phyloP scores from a whole-genome alignment of 2,888 invertebrate species.

The Euproctis similis region DNA sequence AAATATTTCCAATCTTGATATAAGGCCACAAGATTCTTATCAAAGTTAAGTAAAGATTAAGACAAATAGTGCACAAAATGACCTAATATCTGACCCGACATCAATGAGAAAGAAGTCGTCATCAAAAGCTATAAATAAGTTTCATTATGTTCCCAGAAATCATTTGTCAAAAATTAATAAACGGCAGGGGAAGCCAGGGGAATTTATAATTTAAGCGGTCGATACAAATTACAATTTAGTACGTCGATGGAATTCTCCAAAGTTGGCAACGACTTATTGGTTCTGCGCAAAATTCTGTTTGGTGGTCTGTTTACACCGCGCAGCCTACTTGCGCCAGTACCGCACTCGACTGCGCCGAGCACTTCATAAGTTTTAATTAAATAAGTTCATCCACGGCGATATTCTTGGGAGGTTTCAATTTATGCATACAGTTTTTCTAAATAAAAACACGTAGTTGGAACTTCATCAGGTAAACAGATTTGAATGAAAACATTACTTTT shows the following conservation, averaged over 20 bases:
- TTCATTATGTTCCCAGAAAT: too few relatives aligned
- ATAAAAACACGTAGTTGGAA: conserved; percentile 23
- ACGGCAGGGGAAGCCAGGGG: conserved; percentile 28
- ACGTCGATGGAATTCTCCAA: too few relatives aligned
- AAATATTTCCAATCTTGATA: too few relatives aligned
- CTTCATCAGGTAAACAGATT: conserved; percentile 18
- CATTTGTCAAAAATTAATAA: conserved; percentile 30
- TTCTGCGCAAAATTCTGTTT: conserved; percentile 45
- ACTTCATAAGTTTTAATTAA: conserved; percentile 30
- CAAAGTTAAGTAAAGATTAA: too few relatives aligned
- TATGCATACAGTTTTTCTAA: conserved; percentile 21
- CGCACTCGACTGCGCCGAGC: conserved; percentile 15
- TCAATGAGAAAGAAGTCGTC: too few relatives aligned
- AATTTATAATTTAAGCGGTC: conserved; percentile 44
- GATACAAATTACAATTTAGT: too few relatives aligned
- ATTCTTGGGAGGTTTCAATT: conserved; percentile 23
- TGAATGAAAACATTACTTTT: too few relatives aligned
- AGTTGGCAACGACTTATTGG: conserved; percentile 55
- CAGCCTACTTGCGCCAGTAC: conserved; percentile 17
- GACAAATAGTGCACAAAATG: too few relatives aligned
- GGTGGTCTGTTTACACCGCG: conserved; percentile 29
- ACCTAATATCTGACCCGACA: too few relatives aligned
- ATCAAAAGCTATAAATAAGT: too few relatives aligned
- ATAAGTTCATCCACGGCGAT: conserved; percentile 20
- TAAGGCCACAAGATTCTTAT: too few relatives aligned